Conservation (phyloP, 2,113 vertebrate species). For the Petrocephalus zakoni region DNA sequence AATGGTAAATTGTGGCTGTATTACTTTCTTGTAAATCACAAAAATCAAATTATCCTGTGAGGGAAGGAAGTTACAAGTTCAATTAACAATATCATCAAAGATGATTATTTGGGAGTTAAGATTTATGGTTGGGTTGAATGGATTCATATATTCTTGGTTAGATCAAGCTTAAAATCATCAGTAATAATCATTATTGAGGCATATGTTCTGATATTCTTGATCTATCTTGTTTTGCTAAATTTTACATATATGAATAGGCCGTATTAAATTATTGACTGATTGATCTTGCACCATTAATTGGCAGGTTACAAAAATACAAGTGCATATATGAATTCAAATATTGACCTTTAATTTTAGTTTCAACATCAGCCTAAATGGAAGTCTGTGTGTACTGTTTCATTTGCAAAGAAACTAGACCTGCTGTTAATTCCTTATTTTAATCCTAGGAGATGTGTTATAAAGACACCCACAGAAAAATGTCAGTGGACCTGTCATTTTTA, state of each 20-base stretch:
- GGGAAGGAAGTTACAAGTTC: background rate
- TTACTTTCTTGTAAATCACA: background rate
- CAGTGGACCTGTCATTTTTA: slow-evolving; percentile 52
- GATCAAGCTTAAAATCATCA: background rate
- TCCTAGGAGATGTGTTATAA: slow-evolving; percentile 43
- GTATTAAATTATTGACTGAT: background rate
- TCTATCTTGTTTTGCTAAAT: background rate
- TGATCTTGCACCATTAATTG: background rate
- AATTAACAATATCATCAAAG: background rate
- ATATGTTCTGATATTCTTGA: background rate
- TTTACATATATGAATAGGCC: background rate
- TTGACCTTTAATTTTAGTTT: slow-evolving; percentile 29
- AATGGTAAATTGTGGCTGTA: background rate
- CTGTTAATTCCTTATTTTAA: slow-evolving; percentile 20
- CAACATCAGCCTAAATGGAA: background rate
- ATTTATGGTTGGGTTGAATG: background rate
- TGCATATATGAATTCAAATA: slow-evolving; percentile 22
- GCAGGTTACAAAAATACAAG: background rate
- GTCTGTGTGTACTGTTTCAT: slow-evolving; percentile 9
- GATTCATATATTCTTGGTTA: background rate
- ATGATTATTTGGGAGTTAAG: background rate
- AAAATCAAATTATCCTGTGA: background rate
- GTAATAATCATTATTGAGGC: background rate
- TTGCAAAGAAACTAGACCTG: slow-evolving; percentile 2
- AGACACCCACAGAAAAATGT: slow-evolving; percentile 57